Conservation (phyloP, 2,113 vertebrate genomes). For the Platanista minor region DNA sequence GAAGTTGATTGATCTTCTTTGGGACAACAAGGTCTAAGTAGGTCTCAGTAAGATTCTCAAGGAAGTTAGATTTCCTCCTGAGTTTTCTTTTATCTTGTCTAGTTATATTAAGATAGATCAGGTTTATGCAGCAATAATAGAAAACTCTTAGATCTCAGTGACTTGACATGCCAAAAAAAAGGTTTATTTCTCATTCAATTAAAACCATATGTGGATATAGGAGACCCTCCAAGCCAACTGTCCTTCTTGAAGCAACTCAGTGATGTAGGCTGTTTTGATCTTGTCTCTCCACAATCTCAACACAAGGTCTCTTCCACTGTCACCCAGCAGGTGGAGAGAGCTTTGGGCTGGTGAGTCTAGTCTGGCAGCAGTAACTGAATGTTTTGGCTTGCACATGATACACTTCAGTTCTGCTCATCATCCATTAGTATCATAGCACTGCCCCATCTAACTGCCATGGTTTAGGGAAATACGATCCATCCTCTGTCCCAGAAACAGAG, state of each 20-base stretch:
- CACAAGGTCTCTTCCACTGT: not conserved
- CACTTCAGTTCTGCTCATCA: not conserved
- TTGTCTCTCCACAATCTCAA: not conserved
- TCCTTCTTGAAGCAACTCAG: not conserved
- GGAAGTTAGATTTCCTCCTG: not conserved
- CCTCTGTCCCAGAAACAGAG: not conserved
- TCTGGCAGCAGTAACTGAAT: not conserved
- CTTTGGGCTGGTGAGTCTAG: not conserved
- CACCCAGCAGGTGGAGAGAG: not conserved
- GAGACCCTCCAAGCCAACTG: not conserved
- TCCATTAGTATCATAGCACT: rapidly evolving
- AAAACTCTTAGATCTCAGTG: not conserved
- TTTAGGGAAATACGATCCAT: not conserved
- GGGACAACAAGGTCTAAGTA: not conserved
- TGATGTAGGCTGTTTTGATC: not conserved
- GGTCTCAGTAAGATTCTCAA: not conserved
- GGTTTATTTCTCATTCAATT: not conserved
- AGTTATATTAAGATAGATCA: not conserved
- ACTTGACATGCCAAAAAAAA: not conserved
- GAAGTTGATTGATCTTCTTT: not conserved
- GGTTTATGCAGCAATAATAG: not conserved
- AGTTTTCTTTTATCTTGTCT: not conserved
- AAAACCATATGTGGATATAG: not conserved
- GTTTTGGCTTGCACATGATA: not conserved
- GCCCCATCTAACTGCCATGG: too few relatives aligned